Base-by-base conservation (phyloP, 2,888 invertebrate species). In the Venustoraphidia nigricollis region DNA sequence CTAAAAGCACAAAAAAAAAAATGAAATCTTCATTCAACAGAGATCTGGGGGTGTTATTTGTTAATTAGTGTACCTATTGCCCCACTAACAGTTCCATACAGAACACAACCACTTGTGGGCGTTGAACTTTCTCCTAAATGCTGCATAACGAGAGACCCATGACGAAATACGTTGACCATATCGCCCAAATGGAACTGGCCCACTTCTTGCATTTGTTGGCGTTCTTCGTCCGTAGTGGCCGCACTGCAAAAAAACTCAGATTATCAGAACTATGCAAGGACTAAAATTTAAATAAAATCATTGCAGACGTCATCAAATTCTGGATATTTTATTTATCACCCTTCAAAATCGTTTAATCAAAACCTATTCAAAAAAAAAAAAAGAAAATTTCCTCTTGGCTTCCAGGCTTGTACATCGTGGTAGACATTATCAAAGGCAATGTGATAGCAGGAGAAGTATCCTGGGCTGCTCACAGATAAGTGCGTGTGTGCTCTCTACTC, bases 121-220 rank as follows among this genome's bases (percentile, higher is more conserved):
- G 88, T 88, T 47, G 86, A 84, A 49, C 86, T 87, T 66, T 93
- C 91, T 17, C 89, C 88, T 53, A 90, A 81, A 70, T 92, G 89
- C 63, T 91, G 89, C 80, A 92, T 90, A 4, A 94, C 95, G 47
- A 96, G 72, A 4, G 93, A 90, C 37, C 95, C 97, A 62, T 87
- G 87, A 44, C 93, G 79, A 69, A 97, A 95, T 10, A 95, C 92
- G 66, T 97, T 98, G 3, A 97, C 85, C 79, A 94, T 88, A 68
- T 98, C 97, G 3, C 97, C 98, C 40, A 96, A 68, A 72, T 98
- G 97, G 66, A 91, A 92, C 62, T 89, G 83, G 1, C 95, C 97
- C 58, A 89, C 83, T 71, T 94, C 92, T 59, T 91, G 85, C 79
- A 97, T 82, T 66, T 92, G 86, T 60, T 93, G 91, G 9, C 96